Conservation (phyloP, 2,797 vertebrate species). For the Manis javanica region DNA sequence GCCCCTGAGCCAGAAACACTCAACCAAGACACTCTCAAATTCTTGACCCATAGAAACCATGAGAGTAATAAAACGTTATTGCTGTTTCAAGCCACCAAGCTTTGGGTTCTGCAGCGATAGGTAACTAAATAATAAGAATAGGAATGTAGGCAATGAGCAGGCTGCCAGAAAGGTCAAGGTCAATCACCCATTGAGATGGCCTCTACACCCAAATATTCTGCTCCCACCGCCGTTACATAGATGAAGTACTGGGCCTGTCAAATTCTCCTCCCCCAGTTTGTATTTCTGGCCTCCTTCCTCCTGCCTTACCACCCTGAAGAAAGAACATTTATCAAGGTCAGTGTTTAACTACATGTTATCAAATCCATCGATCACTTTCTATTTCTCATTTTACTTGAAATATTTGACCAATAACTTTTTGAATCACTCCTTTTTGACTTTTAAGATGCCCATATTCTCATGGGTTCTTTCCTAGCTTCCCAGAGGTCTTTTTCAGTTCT, state of each 20-base stretch:
- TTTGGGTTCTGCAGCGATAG: background rate
- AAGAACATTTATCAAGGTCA: background rate
- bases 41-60: background rate
- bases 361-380: background rate
- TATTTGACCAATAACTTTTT: background rate
- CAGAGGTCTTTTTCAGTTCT: background rate
- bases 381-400: background rate
- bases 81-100: background rate
- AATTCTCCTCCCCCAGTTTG: background rate
- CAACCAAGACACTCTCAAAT: background rate
- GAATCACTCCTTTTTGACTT: background rate
- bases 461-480: background rate
- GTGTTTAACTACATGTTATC: background rate
- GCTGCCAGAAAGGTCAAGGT: background rate
- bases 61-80: background rate
- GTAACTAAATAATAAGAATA: background rate
- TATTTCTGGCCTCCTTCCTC: background rate
- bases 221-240: accelerated
- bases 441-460: background rate
- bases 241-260: background rate
- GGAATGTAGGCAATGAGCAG: background rate
- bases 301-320: background rate
- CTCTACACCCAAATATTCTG: background rate
- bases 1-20: background rate
- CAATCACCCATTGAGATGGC: no score